Conservation (phyloP, 1,140 invertebrate species). For the Mylabris phalerata region DNA sequence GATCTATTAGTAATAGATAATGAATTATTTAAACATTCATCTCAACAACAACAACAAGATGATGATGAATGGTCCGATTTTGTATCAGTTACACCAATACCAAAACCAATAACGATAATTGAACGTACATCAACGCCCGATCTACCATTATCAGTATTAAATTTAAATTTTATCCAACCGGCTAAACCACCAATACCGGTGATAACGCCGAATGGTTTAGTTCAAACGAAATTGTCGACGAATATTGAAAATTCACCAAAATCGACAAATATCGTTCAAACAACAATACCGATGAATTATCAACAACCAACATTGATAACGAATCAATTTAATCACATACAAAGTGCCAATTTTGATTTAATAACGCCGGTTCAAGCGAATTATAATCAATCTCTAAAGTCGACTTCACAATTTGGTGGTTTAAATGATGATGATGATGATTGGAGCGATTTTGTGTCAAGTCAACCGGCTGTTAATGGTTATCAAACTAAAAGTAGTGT, state of each 20-base stretch:
- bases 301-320: slow-evolving; percentile 39
- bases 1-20: background rate
- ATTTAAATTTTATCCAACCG: slow-evolving; percentile 34
- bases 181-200: slow-evolving; percentile 36
- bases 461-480: slow-evolving; percentile 33
- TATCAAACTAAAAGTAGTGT: background rate
- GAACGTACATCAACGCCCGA: slow-evolving; percentile 32
- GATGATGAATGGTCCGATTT: slow-evolving; percentile 42
- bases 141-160: slow-evolving; percentile 36
- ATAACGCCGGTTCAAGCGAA: background rate
- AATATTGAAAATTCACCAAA: background rate
- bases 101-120: background rate
- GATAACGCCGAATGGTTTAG: slow-evolving; percentile 35
- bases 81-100: slow-evolving; percentile 26
- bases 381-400: background rate
- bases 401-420: background rate
- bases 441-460: slow-evolving; percentile 59
- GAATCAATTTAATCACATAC: slow-evolving; percentile 20
- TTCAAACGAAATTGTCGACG: slow-evolving; percentile 32
- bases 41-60: slow-evolving; percentile 16
- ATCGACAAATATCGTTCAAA: slow-evolving; percentile 4
- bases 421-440: slow-evolving; percentile 45
- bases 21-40: too few species aligned
- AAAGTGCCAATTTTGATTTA: background rate
- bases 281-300: slow-evolving; percentile 1